These are phyloP conservation scores for Numida meleagris DNA, from an alignment of 2,113 vertebrate species.

Conservation along the genomic window DNA sequence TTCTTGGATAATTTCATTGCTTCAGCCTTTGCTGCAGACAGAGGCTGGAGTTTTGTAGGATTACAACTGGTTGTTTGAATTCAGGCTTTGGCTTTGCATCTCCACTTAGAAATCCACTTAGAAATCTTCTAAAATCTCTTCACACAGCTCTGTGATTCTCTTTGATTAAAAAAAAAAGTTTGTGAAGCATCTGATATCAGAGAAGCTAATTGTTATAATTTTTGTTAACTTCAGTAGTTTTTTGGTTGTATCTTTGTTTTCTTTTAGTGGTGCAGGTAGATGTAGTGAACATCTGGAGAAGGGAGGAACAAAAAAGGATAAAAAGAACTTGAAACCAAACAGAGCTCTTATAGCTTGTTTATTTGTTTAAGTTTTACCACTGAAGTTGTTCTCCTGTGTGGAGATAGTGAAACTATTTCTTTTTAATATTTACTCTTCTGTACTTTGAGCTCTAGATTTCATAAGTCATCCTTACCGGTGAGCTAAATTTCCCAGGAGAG, in stretches of 20 bases:
- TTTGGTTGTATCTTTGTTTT: not conserved
- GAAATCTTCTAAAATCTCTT: rapidly evolving
- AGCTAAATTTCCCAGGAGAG: not conserved
- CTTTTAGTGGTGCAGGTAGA: not conserved
- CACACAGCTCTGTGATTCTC: not conserved
- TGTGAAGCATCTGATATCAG: not conserved
- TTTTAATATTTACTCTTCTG: not conserved
- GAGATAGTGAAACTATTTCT: not conserved
- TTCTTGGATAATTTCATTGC: not conserved
- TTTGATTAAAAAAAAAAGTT: not conserved
- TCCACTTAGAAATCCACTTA: not conserved
- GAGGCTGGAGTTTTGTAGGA: not conserved
- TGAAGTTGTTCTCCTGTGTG: not conserved
- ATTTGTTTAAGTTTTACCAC: not conserved
- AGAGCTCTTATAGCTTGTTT: not conserved
- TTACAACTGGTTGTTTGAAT: not conserved
- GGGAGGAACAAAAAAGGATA: not conserved
- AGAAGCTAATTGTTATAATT: not conserved
- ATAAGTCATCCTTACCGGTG: not conserved
- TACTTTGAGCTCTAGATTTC: not conserved
- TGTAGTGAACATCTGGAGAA: not conserved
- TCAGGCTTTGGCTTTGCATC: not conserved
- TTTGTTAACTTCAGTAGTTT: rapidly evolving
- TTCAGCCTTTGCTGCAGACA: too few relatives aligned
- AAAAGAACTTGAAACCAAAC: not conserved